Percentiles rank a stretch among this genome's conserved stretches.
phyloP scores from a whole-genome alignment of 2,797 vertebrate genomes.

The Poecilia gillii region DNA sequence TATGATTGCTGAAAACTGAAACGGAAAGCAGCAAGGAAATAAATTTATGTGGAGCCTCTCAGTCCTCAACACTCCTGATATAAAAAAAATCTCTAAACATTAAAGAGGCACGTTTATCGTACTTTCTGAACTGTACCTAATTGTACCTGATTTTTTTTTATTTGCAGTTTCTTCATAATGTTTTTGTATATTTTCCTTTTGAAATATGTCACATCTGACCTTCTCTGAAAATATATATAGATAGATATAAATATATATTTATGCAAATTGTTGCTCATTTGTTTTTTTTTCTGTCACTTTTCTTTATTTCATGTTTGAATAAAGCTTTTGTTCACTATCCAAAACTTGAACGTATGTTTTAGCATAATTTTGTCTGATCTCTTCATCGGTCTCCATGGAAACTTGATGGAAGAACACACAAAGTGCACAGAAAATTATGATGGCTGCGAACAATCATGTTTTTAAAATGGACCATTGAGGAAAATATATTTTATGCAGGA shows the following conservation, averaged over 20 bases:
- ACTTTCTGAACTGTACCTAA: conserved; percentile 50
- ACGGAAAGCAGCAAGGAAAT: conserved; percentile 26
- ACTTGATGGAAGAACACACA: not conserved
- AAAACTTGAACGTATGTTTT: conserved; percentile 10
- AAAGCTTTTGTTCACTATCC: conserved; percentile 77
- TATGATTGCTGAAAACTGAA: conserved; percentile 23
- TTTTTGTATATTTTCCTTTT: conserved; percentile 68
- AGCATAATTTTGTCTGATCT: not conserved
- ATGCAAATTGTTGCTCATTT: conserved; percentile 77
- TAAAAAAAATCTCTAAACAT: conserved; percentile 39
- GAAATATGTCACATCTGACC: conserved; percentile 61
- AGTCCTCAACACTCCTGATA: conserved; percentile 42
- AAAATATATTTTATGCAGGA: not conserved
- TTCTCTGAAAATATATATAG: conserved; percentile 56
- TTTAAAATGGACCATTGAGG: not conserved
- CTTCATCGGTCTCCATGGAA: conserved; percentile 30
- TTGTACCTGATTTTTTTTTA: conserved; percentile 49
- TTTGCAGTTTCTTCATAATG: conserved; percentile 69
- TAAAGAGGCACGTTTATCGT: conserved; percentile 50
- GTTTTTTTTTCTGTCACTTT: conserved; percentile 55
- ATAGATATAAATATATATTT: conserved; percentile 70
- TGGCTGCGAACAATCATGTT: conserved; percentile 21
- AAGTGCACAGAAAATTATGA: conserved; percentile 32
- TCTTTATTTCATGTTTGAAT: conserved; percentile 69
- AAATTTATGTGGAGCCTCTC: conserved; percentile 48